These are phyloP conservation scores for Lycophotia porphyrea DNA, from an alignment of 2,888 invertebrate species.

Conservation along the genomic window DNA sequence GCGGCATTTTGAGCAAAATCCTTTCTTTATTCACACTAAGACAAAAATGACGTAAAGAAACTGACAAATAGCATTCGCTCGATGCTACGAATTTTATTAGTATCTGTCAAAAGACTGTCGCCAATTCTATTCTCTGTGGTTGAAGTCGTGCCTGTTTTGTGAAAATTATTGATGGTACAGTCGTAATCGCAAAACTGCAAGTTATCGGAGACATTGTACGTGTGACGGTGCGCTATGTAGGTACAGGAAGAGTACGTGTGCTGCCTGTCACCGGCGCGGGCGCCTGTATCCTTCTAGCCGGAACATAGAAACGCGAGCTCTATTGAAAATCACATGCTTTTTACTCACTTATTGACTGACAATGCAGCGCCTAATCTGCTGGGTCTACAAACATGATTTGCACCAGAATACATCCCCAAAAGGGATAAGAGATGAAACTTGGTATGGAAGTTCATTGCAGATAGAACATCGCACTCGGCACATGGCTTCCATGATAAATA, in stretches of 20 bases:
- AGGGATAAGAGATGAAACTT: neutral
- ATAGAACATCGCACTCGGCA: neutral
- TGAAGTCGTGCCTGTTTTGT: neutral
- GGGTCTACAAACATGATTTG: neutral
- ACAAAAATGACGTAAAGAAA: too few relatives aligned
- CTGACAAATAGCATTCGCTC: too few relatives aligned
- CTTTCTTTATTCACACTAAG: too few relatives aligned
- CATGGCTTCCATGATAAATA: neutral
- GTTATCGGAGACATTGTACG: neutral
- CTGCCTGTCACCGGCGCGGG: conserved; percentile 8
- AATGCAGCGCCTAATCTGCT: neutral
- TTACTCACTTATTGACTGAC: neutral
- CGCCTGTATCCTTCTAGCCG: neutral
- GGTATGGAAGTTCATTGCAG: neutral
- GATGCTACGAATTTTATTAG: neutral
- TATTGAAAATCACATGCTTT: neutral
- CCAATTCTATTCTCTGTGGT: neutral
- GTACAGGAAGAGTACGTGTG: conserved; percentile 2
- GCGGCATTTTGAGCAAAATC: neutral
- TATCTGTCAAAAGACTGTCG: neutral
- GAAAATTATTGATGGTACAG: neutral
- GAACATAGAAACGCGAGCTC: neutral
- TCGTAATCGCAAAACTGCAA: neutral
- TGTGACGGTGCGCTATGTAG: neutral
- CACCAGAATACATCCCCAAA: neutral